These are phyloP conservation scores for Silurus lanzhouensis DNA, from an alignment of 2,797 vertebrate genomes.

Conservation along the genomic window DNA sequence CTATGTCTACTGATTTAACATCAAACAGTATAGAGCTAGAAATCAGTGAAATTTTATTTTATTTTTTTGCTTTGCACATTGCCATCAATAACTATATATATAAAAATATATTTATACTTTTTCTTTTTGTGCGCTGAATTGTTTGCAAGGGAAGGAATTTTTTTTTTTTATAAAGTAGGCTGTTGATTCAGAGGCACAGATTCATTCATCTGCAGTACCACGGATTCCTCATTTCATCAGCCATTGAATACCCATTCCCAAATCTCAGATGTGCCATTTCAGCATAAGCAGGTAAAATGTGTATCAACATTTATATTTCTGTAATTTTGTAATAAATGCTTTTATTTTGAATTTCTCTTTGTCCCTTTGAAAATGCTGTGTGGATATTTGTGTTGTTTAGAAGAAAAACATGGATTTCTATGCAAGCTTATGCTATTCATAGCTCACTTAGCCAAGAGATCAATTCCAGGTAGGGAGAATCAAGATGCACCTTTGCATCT, in stretches of 20 bases:
- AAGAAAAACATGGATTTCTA: not conserved
- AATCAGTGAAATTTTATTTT: not conserved
- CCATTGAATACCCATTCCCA: not conserved
- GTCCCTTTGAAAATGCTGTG: not conserved
- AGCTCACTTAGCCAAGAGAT: not conserved
- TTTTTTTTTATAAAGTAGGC: constrained; percentile 3
- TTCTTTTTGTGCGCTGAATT: not conserved
- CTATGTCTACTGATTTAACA: not conserved
- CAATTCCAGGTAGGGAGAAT: not conserved
- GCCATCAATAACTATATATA: not conserved
- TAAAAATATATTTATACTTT: not conserved
- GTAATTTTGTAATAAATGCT: constrained; percentile 61
- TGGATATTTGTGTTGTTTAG: not conserved
- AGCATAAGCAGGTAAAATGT: constrained; percentile 38
- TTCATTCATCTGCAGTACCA: constrained; percentile 24
- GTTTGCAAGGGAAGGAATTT: not conserved
- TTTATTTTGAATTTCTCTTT: constrained; percentile 50
- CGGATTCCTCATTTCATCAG: constrained; percentile 13
- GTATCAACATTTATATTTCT: constrained; percentile 54
- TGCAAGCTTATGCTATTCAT: not conserved
- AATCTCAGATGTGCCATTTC: constrained; percentile 50
- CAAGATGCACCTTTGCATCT: not conserved
- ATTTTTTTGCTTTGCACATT: not conserved
- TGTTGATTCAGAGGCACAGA: constrained; percentile 10
- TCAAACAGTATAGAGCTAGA: constrained; percentile 21